Conservation (phyloP, 2,797 vertebrate genomes). For the Gambusia yucatana region DNA sequence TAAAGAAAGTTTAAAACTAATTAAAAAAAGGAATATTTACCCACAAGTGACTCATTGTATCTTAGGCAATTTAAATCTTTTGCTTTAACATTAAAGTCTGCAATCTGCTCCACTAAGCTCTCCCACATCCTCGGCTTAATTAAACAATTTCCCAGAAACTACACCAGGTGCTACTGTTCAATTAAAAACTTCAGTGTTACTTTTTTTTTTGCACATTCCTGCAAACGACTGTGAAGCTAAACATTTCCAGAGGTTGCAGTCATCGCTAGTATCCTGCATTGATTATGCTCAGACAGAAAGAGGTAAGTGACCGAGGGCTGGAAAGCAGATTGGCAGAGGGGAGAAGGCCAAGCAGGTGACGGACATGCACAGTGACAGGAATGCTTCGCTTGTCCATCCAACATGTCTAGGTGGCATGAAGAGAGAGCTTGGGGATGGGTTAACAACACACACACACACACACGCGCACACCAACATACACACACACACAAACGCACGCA, state of each 20-base stretch:
- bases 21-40: background rate
- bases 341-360: constrained; percentile 64
- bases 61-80: background rate
- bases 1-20: background rate
- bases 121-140: background rate
- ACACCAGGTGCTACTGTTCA: background rate
- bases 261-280: background rate
- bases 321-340: constrained; percentile 69
- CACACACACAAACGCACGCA: constrained; percentile 10
- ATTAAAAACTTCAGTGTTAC: background rate
- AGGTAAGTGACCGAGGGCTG: constrained; percentile 43
- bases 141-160: constrained; percentile 2
- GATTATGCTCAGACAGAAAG: background rate
- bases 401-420: constrained; percentile 62
- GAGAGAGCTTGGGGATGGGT: constrained; percentile 58
- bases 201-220: background rate
- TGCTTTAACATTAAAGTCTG: background rate
- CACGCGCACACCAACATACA: background rate
- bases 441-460: constrained; percentile 32
- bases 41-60: background rate
- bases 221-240: background rate
- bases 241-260: background rate
- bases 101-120: constrained; percentile 6
- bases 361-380: constrained; percentile 79
- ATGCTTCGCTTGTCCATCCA: constrained; percentile 76